These are phyloP conservation scores for Tragulus kanchil DNA, from an alignment of 2,113 vertebrate species.

Conservation along the genomic window DNA sequence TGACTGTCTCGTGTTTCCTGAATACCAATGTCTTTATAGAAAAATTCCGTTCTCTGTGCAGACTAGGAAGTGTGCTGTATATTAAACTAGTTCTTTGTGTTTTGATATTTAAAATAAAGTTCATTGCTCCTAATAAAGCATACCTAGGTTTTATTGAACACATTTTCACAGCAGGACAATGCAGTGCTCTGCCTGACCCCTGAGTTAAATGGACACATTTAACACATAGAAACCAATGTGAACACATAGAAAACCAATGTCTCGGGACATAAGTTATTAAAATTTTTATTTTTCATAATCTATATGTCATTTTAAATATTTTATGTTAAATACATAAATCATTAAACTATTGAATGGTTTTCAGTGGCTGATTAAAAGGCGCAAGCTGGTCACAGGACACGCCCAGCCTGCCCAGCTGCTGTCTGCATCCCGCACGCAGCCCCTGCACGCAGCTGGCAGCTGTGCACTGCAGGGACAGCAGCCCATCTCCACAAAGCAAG, in stretches of 20 bases:
- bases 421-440: background rate
- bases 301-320: background rate
- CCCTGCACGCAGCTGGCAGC: background rate
- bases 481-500: background rate
- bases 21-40: constrained; percentile 80
- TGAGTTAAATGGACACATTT: background rate
- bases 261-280: background rate
- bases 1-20: constrained; percentile 76
- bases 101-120: constrained; percentile 85
- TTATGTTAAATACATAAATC: constrained; percentile 1
- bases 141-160: constrained; percentile 77
- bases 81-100: constrained; percentile 82
- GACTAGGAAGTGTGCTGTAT: constrained; percentile 81
- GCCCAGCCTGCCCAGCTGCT: background rate
- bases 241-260: constrained; percentile 36
- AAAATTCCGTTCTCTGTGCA: constrained; percentile 79
- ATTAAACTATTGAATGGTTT: background rate
- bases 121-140: constrained; percentile 77
- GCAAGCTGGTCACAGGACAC: background rate
- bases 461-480: background rate
- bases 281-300: background rate
- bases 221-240: constrained; percentile 1
- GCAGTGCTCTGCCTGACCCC: background rate
- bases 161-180: background rate
- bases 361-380: background rate